Evolutionary conservation across 2,797 vertebrate species (phyloP).

Genomic region (Tarsius wallacei): DNA sequence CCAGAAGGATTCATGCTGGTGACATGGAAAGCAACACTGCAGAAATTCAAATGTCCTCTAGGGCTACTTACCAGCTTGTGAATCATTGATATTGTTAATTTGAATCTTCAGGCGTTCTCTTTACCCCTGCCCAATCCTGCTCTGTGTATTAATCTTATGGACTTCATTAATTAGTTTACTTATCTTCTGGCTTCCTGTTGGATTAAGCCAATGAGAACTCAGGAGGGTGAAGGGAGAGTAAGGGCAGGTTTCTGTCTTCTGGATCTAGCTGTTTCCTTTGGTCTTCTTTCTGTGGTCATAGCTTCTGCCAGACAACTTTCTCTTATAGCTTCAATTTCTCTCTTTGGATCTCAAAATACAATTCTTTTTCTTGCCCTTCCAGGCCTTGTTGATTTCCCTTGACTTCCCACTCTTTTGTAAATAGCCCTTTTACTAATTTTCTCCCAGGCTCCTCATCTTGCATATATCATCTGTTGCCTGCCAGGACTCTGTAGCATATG

Average conservation of each 20-base stretch:
- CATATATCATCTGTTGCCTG: neutral
- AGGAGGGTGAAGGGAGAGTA: neutral
- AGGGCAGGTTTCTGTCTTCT: neutral
- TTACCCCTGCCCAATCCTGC: neutral
- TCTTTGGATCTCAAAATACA: neutral
- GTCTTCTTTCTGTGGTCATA: neutral
- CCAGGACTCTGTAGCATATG: neutral
- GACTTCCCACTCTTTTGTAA: neutral
- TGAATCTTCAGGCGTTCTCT: neutral
- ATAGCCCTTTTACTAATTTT: neutral
- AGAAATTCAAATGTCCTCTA: neutral
- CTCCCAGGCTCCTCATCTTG: neutral
- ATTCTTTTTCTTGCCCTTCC: neutral
- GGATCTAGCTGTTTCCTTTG: neutral
- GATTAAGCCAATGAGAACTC: neutral
- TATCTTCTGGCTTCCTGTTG: neutral
- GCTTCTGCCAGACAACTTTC: neutral
- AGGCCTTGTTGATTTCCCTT: neutral
- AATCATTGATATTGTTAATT: neutral
- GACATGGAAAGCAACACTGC: neutral
- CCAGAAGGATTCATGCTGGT: neutral
- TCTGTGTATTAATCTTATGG: neutral
- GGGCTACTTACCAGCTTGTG: neutral
- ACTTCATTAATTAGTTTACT: neutral
- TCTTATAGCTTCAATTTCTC: neutral